phyloP scores from a whole-genome alignment of 1,140 invertebrate species.

The Homalodisca vitripennis region DNA sequence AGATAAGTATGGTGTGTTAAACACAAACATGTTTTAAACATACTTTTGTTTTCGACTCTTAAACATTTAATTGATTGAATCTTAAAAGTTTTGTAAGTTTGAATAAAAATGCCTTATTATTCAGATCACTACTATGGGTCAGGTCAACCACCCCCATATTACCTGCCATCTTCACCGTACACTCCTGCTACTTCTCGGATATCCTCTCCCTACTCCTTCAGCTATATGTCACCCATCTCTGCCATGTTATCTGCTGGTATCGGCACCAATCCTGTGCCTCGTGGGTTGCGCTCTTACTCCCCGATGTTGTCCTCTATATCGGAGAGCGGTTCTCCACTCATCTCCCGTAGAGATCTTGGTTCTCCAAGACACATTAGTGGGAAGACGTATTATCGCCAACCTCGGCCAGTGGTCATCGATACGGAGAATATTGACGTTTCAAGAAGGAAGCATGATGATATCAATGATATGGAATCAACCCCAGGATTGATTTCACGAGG shows the following conservation, averaged over 20 bases:
- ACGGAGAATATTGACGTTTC: slow-evolving; percentile 78
- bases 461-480: slow-evolving; percentile 48
- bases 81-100: too few relatives aligned
- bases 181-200: not conserved
- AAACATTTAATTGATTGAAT: too few relatives aligned
- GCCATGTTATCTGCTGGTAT: slow-evolving; percentile 26
- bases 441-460: slow-evolving; percentile 5
- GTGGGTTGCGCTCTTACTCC: slow-evolving; percentile 23
- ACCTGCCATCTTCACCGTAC: slow-evolving; percentile 24
- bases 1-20: too few relatives aligned
- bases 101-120: slow-evolving; percentile 36
- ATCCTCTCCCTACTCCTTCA: slow-evolving; percentile 17
- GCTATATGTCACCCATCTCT: slow-evolving; percentile 26
- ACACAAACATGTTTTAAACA: too few relatives aligned
- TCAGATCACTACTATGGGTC: slow-evolving; percentile 32
- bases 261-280: slow-evolving; percentile 13
- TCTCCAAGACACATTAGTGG: slow-evolving; percentile 21
- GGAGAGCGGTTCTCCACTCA: slow-evolving; percentile 50
- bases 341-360: slow-evolving; percentile 14
- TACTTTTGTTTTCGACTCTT: too few relatives aligned
- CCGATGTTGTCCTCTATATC: slow-evolving; percentile 44
- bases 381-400: slow-evolving; percentile 46
- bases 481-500: slow-evolving; percentile 68
- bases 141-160: slow-evolving; percentile 34
- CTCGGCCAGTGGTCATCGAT: slow-evolving; percentile 66